These are phyloP conservation scores for Nomada fucata DNA, from an alignment of 2,888 invertebrate species.

Conservation along the genomic window DNA sequence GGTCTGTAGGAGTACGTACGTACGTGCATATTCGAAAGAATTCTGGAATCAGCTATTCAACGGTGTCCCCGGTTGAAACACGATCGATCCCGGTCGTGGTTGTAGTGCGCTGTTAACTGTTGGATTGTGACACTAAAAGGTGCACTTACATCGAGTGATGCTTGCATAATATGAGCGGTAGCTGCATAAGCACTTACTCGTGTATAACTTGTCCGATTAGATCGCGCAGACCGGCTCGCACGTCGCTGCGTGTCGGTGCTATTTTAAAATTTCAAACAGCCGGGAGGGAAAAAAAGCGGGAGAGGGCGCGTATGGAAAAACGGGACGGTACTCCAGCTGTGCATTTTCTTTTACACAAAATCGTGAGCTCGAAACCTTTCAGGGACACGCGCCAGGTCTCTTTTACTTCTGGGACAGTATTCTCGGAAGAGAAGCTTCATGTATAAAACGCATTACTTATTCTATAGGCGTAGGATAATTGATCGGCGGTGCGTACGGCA, in stretches of 20 bases:
- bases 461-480: slow-evolving; percentile 17
- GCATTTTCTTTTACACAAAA: neutral
- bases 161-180: slow-evolving; percentile 73
- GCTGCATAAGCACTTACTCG: slow-evolving; percentile 68
- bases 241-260: slow-evolving; percentile 40
- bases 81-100: slow-evolving; percentile 57
- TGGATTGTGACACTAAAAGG: slow-evolving; percentile 69
- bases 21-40: slow-evolving; percentile 29
- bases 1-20: neutral
- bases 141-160: slow-evolving; percentile 71
- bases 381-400: neutral
- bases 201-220: slow-evolving; percentile 70
- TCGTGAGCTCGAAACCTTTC: neutral
- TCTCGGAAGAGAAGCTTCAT: neutral
- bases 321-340: no score
- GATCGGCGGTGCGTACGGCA: slow-evolving; percentile 3
- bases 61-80: slow-evolving; percentile 52
- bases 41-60: slow-evolving; percentile 64
- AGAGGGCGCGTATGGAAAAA: neutral
- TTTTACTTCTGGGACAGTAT: neutral
- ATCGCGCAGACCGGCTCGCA: slow-evolving; percentile 57
- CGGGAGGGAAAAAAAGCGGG: neutral
- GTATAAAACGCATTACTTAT: neutral
- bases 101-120: slow-evolving; percentile 61
- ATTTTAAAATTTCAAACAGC: slow-evolving; percentile 46